A percentile compares a stretch with the other conserved stretches of the same genome.
phyloP scores from a whole-genome alignment of 2,888 invertebrate genomes.

The Chymomyza amoena region DNA sequence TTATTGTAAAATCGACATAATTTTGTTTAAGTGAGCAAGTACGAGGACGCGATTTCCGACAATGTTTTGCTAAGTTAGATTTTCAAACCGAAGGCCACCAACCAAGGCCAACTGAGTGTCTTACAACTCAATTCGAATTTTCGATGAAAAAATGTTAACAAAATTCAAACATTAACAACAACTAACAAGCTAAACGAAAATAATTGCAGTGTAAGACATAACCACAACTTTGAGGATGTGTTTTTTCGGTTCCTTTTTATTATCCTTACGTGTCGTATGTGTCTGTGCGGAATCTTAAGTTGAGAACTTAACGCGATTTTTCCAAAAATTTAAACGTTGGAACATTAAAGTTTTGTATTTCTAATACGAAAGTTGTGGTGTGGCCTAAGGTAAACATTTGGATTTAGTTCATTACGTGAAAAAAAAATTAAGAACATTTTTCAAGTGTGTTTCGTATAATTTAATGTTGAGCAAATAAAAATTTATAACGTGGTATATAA shows the following conservation, averaged over 20 bases:
- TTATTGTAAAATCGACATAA: not conserved
- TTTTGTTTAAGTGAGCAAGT: not conserved
- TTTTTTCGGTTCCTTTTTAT: not conserved
- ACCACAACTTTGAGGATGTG: not conserved
- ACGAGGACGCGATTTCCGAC: not conserved
- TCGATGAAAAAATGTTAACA: not conserved
- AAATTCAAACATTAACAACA: not conserved
- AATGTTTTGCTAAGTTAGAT: not conserved
- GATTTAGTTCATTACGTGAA: conserved; percentile 12
- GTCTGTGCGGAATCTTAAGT: conserved; percentile 29
- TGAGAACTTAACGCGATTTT: conserved; percentile 15
- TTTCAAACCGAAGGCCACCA: not conserved
- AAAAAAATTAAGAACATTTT: conserved; percentile 6
- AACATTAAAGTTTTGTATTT: conserved; percentile 33
- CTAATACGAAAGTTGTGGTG: conserved; percentile 36
- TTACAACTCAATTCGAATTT: not conserved
- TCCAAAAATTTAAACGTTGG: conserved; percentile 34
- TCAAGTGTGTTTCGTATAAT: not conserved
- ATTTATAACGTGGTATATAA: not conserved
- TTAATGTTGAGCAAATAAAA: conserved; percentile 4
- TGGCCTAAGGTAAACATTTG: conserved; percentile 13
- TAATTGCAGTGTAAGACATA: not conserved
- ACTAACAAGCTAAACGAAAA: not conserved
- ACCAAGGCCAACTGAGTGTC: not conserved
- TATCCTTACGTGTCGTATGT: not conserved